A percentile compares a stretch with the other conserved stretches of the same genome.
phyloP scores from a whole-genome alignment of 2,888 invertebrate species.

The Hololepta plana region DNA sequence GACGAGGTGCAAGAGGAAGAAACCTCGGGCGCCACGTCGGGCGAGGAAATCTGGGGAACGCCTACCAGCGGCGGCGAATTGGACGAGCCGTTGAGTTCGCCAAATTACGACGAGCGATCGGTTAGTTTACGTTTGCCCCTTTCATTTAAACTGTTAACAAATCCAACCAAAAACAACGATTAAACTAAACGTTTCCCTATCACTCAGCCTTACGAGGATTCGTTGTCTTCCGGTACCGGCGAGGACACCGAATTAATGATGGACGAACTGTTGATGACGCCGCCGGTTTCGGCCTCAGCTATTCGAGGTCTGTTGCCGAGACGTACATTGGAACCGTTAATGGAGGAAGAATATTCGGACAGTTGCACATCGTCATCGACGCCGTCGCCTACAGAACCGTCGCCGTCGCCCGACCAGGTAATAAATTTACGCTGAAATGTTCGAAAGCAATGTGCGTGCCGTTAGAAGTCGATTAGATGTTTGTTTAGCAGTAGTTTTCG shows the following conservation, averaged over 20 bases:
- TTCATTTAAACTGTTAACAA: too few relatives aligned
- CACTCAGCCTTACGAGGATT: constrained; percentile 17
- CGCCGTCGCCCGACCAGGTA: constrained; percentile 27
- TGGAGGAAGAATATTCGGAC: constrained; percentile 66
- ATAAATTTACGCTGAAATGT: constrained; percentile 25
- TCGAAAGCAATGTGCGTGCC: constrained; percentile 29
- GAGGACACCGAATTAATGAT: constrained; percentile 69
- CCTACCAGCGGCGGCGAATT: constrained; percentile 73
- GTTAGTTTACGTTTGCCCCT: too few relatives aligned
- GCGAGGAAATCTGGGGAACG: constrained; percentile 79
- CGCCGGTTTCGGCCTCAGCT: constrained; percentile 54
- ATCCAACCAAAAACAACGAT: too few relatives aligned
- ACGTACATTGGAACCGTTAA: constrained; percentile 61
- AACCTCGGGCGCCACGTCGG: constrained; percentile 67
- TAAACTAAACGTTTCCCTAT: not conserved
- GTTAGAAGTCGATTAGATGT: constrained; percentile 19
- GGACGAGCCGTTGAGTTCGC: constrained; percentile 43
- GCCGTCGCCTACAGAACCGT: constrained; percentile 18
- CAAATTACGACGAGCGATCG: constrained; percentile 40
- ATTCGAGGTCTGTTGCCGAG: constrained; percentile 52
- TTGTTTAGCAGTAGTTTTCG: too few relatives aligned
- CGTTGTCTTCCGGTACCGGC: constrained; percentile 42
- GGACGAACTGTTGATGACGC: constrained; percentile 63
- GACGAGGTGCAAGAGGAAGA: constrained; percentile 50
- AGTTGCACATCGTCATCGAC: constrained; percentile 31